A percentile compares a stretch with the other conserved stretches of the same genome.
Conservation (phyloP, 2,888 invertebrate genomes). For the Silvanus unidentatus region DNA sequence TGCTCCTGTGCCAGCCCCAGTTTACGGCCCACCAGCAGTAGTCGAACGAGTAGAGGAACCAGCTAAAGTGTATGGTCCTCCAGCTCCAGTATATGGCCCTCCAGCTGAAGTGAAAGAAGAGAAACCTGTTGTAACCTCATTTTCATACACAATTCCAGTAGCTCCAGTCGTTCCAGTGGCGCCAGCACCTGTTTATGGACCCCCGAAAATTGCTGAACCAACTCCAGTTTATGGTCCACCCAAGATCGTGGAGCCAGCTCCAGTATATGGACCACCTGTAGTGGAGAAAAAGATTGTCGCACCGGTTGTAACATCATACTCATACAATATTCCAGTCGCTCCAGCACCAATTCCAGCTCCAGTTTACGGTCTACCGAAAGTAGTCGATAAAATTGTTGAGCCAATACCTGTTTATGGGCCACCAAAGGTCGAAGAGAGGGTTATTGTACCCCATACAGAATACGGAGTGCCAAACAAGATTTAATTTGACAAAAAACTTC, state of each 20-base stretch:
- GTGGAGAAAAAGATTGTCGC: not conserved
- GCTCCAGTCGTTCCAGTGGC: not conserved
- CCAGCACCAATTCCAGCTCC: not conserved
- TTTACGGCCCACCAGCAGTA: not conserved
- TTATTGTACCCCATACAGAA: not conserved
- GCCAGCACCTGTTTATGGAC: constrained; percentile 1
- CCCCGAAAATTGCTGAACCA: not conserved
- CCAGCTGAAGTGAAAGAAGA: not conserved
- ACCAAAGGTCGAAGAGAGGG: not conserved
- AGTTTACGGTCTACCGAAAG: not conserved
- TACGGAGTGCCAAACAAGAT: not conserved
- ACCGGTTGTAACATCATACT: not conserved
- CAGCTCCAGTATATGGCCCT: not conserved
- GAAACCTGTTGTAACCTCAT: not conserved
- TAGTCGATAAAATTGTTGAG: not conserved
- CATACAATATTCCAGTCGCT: not conserved
- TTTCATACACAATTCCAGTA: not conserved
- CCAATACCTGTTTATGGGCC: not conserved
- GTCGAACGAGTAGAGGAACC: not conserved
- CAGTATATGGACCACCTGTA: not conserved
- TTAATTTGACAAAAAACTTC: too few relatives aligned
- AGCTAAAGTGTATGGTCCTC: not conserved
- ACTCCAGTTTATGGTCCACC: not conserved
- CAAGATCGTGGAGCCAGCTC: not conserved
- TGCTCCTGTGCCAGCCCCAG: not conserved